phyloP scores from a whole-genome alignment of 1,140 invertebrate species.

The Drosophila nigromelanica region DNA sequence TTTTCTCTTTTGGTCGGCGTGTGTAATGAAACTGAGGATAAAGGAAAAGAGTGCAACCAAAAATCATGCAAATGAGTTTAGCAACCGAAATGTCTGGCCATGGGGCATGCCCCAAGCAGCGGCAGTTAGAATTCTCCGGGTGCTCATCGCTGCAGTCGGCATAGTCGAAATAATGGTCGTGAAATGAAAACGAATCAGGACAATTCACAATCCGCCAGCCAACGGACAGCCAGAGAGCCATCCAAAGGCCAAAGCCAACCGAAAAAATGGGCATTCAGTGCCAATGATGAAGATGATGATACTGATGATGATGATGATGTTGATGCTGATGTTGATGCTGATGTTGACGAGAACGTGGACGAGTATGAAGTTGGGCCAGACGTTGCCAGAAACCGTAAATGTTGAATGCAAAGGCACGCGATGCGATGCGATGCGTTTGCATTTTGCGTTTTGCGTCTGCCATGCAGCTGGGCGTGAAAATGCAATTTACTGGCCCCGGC shows the following conservation, averaged over 20 bases:
- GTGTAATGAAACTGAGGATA: slow-evolving; percentile 35
- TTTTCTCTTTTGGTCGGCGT: too few species aligned
- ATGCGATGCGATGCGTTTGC: slow-evolving; percentile 14
- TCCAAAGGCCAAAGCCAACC: background rate
- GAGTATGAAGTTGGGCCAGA: slow-evolving; percentile 17
- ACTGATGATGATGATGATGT: slow-evolving; percentile 2
- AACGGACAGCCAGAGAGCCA: background rate
- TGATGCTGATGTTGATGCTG: slow-evolving; percentile 14
- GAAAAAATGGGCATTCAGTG: slow-evolving; percentile 37
- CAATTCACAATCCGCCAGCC: slow-evolving; percentile 42
- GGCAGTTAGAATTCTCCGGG: slow-evolving; percentile 9
- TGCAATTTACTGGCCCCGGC: slow-evolving; percentile 66
- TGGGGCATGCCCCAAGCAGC: slow-evolving; percentile 2
- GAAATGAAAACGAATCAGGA: slow-evolving; percentile 65
- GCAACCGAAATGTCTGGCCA: slow-evolving; percentile 47
- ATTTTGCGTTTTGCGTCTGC: slow-evolving; percentile 18
- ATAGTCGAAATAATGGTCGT: slow-evolving; percentile 61
- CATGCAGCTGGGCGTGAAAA: slow-evolving; percentile 68
- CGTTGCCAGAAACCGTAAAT: slow-evolving; percentile 46
- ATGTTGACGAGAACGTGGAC: background rate
- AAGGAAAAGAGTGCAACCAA: slow-evolving; percentile 23
- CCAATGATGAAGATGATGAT: slow-evolving; percentile 43
- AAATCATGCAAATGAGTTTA: slow-evolving; percentile 80
- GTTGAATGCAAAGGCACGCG: slow-evolving; percentile 44
- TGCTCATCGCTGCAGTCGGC: slow-evolving; percentile 6